Evolutionary conservation across 2,797 vertebrate genomes (phyloP).

Genomic region (Corythornis leucogaster): DNA sequence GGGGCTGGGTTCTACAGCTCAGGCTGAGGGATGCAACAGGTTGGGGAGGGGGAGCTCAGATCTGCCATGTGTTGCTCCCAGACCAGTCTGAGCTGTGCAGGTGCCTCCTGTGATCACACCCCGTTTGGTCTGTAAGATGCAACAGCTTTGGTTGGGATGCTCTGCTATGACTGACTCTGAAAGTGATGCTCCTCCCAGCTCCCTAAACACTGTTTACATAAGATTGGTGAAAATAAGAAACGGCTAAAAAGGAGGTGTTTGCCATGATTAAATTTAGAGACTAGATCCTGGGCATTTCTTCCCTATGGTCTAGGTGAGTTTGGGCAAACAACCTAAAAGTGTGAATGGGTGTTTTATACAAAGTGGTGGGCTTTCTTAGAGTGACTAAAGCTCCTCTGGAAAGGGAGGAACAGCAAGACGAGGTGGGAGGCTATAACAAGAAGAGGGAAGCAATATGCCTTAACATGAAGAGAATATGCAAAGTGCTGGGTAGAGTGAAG

Average conservation of each 20-base stretch:
- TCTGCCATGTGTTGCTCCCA: background rate
- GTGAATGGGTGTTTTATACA: background rate
- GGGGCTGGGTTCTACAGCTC: background rate
- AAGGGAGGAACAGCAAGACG: background rate
- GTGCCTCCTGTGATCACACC: accelerated
- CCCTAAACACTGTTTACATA: background rate
- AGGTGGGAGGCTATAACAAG: constrained; percentile 3
- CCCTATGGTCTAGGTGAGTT: background rate
- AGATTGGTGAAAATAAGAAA: background rate
- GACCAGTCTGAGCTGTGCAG: too few relatives aligned
- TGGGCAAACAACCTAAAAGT: background rate
- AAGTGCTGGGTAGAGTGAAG: background rate
- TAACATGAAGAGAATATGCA: background rate
- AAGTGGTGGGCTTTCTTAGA: background rate
- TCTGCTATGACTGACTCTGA: background rate
- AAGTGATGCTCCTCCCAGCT: background rate
- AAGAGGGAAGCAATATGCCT: background rate
- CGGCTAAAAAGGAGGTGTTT: background rate
- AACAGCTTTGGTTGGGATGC: background rate
- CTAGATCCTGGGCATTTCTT: background rate
- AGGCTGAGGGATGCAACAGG: background rate
- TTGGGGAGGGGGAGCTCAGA: background rate
- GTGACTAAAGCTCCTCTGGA: background rate
- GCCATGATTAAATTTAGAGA: background rate
- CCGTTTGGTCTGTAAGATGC: background rate